phyloP scores from a whole-genome alignment of 2,113 vertebrate species.

The Tautogolabrus adspersus region DNA sequence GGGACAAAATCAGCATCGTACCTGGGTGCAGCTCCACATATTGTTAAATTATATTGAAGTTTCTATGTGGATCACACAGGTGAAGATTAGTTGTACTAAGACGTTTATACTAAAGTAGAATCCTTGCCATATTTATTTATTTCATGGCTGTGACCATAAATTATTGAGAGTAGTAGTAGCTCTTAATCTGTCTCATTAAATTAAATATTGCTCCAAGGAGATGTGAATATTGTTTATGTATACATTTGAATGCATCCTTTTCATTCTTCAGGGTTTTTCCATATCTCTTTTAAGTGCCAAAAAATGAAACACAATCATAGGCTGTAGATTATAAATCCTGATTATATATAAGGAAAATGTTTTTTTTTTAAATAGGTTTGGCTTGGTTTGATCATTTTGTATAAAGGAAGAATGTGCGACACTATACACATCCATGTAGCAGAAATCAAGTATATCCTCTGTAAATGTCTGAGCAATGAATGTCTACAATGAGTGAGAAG shows the following conservation, averaged over 20 bases:
- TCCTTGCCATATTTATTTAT: background rate
- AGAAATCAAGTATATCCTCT: too few relatives aligned
- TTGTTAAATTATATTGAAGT: background rate
- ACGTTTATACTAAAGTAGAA: constrained; percentile 1
- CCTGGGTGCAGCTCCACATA: background rate
- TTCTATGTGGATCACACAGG: background rate
- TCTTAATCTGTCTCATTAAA: background rate
- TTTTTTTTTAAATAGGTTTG: background rate
- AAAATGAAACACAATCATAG: too few relatives aligned
- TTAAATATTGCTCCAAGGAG: background rate
- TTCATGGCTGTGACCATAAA: background rate
- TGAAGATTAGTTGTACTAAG: background rate
- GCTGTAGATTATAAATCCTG: background rate
- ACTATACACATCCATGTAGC: too few relatives aligned
- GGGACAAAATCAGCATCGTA: background rate
- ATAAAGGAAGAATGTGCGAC: too few relatives aligned
- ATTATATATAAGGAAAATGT: constrained; percentile 22
- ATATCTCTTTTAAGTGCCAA: background rate
- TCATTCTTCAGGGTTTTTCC: background rate
- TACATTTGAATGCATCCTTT: background rate
- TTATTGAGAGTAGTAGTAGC: background rate
- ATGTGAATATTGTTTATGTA: background rate
- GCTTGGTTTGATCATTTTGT: background rate
- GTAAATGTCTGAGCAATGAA: too few relatives aligned
- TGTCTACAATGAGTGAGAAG: too few relatives aligned